phyloP scores from a whole-genome alignment of 2,888 invertebrate species.

The Orthonevra nobilis region DNA sequence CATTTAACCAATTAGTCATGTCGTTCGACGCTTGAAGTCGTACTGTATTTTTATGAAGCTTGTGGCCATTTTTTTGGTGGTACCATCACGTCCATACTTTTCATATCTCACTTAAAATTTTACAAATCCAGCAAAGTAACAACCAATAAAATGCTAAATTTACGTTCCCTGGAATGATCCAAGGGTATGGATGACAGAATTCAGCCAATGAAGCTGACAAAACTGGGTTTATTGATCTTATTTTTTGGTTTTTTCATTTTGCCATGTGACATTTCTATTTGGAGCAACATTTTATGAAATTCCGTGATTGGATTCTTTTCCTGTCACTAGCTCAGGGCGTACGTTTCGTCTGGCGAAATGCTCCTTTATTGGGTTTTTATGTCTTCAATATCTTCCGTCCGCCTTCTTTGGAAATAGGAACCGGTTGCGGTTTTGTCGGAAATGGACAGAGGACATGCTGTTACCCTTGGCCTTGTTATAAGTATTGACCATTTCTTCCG shows the following conservation, averaged over 20 bases:
- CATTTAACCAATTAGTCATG: slow-evolving; percentile 36
- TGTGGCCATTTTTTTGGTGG: slow-evolving; percentile 4
- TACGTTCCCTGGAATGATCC: slow-evolving; percentile 7
- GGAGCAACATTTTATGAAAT: slow-evolving; percentile 15
- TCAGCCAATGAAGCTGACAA: not conserved
- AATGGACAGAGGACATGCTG: slow-evolving; percentile 20
- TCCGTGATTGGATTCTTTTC: slow-evolving; percentile 16
- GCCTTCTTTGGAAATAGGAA: not conserved
- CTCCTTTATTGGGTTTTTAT: slow-evolving; percentile 4
- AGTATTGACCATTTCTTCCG: not conserved
- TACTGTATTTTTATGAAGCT: not conserved
- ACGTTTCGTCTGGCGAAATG: slow-evolving; percentile 7
- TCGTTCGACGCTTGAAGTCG: too few relatives aligned
- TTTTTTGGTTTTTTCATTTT: too few relatives aligned
- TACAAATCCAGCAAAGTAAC: slow-evolving; percentile 23
- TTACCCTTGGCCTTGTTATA: slow-evolving; percentile 24
- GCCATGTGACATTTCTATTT: slow-evolving; percentile 26
- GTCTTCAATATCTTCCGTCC: not conserved
- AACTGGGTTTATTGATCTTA: slow-evolving; percentile 22
- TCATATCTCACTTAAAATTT: slow-evolving; percentile 28
- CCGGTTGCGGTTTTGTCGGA: slow-evolving; percentile 12
- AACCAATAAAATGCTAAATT: slow-evolving; percentile 26
- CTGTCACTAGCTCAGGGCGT: not conserved
- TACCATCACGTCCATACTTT: slow-evolving; percentile 9
- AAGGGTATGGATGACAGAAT: not conserved